phyloP scores from a whole-genome alignment of 2,888 invertebrate genomes.

The Mechanitis messenoides region DNA sequence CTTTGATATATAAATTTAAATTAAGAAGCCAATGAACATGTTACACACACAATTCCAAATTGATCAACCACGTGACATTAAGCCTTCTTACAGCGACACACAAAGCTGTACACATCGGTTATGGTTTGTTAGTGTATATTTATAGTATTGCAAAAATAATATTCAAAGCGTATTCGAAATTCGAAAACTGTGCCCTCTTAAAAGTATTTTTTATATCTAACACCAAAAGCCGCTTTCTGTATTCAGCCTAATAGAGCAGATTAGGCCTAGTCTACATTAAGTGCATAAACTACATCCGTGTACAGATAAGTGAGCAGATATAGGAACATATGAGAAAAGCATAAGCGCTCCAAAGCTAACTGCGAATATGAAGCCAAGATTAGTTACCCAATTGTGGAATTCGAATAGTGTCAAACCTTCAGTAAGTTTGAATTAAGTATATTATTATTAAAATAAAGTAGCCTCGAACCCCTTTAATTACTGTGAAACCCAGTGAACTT shows the following conservation, averaged over 20 bases:
- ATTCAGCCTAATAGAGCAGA: conserved; percentile 8
- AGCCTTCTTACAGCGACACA: conserved; percentile 60
- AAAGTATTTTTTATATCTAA: conserved; percentile 16
- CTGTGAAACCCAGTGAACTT: too few species aligned
- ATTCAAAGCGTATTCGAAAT: conserved; percentile 19
- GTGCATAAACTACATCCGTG: conserved; percentile 21
- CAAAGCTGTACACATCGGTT: conserved; percentile 54
- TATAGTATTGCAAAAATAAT: conserved; percentile 34
- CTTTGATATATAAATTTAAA: conserved; percentile 25
- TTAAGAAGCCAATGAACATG: conserved; percentile 59
- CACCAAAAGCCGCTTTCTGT: conserved; percentile 21
- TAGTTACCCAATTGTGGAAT: not conserved
- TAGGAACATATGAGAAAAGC: conserved; percentile 67
- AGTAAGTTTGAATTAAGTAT: too few species aligned
- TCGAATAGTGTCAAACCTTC: too few species aligned
- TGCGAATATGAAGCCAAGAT: conserved; percentile 16
- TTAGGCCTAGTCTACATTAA: conserved; percentile 10
- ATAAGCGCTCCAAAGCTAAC: conserved; percentile 53
- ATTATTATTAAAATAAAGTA: too few species aligned
- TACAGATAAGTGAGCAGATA: conserved; percentile 20
- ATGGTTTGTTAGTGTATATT: conserved; percentile 76
- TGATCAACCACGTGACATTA: conserved; percentile 62
- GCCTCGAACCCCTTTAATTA: too few species aligned
- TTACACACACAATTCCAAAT: conserved; percentile 70
- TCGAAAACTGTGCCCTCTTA: conserved; percentile 18